Conservation (phyloP, 2,797 vertebrate species). For the Poecilia gillii region DNA sequence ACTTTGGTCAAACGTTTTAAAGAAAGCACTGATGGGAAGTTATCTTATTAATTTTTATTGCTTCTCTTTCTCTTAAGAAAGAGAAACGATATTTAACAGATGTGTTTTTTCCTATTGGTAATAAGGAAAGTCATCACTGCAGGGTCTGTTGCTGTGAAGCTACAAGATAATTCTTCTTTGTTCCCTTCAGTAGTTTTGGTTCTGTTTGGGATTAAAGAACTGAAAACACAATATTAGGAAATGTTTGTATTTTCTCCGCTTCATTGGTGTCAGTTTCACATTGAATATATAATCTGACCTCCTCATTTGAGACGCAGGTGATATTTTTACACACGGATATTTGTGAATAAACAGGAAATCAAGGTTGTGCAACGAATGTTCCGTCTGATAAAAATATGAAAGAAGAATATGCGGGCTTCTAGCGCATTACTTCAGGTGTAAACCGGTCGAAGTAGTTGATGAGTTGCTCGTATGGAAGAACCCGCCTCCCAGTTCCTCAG, state of each 20-base stretch:
- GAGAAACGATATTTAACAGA: not conserved
- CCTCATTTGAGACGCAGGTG: not conserved
- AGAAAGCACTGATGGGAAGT: not conserved
- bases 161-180: not conserved
- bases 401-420: not conserved
- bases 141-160: not conserved
- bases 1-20: not conserved
- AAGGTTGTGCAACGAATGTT: not conserved
- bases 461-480: constrained; percentile 4
- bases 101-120: not conserved
- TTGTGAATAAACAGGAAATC: not conserved
- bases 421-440: not conserved
- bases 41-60: not conserved
- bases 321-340: not conserved
- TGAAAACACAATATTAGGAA: not conserved
- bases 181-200: not conserved
- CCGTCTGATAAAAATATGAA: not conserved
- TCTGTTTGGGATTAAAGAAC: not conserved
- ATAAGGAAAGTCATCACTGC: not conserved
- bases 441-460: constrained; percentile 2
- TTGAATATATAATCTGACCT: not conserved
- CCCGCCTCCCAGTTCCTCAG: constrained; percentile 47
- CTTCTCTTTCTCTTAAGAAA: too few relatives aligned
- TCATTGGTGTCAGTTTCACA: not conserved
- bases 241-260: not conserved